Evolutionary conservation across 2,888 invertebrate species (phyloP).

Genomic region (Melitaea athalia): DNA sequence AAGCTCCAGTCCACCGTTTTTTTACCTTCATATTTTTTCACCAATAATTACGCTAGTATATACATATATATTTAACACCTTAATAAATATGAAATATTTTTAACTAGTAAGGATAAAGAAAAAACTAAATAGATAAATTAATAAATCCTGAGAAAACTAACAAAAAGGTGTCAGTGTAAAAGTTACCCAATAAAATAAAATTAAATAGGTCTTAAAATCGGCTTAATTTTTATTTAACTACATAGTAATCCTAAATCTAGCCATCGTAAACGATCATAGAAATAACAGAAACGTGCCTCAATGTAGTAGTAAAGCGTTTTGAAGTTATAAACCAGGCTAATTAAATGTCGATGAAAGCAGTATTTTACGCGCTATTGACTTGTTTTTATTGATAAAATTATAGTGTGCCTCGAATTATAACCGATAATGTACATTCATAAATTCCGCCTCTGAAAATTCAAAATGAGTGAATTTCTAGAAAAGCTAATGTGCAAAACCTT

Average conservation of each 20-base stretch:
- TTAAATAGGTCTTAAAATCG: too few relatives aligned
- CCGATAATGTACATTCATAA: conserved; percentile 49
- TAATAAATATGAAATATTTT: too few relatives aligned
- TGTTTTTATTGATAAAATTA: conserved; percentile 47
- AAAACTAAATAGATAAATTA: too few relatives aligned
- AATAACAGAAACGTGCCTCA: background rate
- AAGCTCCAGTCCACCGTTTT: background rate
- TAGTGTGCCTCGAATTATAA: conserved; percentile 41
- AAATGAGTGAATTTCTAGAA: conserved; percentile 8
- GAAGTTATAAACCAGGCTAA: conserved; percentile 14
- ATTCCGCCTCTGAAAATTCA: conserved; percentile 43
- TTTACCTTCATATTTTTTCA: too few relatives aligned
- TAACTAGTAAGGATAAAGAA: too few relatives aligned
- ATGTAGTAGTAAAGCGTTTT: background rate
- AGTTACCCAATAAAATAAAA: too few relatives aligned
- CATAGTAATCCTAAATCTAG: background rate
- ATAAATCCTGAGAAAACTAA: too few relatives aligned
- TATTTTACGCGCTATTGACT: conserved; percentile 50
- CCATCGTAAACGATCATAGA: background rate
- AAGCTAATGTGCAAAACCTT: background rate
- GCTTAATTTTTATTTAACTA: too few relatives aligned
- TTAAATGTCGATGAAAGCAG: conserved; percentile 46
- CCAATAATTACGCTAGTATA: too few relatives aligned
- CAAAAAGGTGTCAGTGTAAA: too few relatives aligned
- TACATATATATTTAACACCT: too few relatives aligned